Evolutionary conservation across 2,113 vertebrate genomes (phyloP), one percentile per base, ranked within the genome.

Genomic region (Salminus brasiliensis): DNA sequence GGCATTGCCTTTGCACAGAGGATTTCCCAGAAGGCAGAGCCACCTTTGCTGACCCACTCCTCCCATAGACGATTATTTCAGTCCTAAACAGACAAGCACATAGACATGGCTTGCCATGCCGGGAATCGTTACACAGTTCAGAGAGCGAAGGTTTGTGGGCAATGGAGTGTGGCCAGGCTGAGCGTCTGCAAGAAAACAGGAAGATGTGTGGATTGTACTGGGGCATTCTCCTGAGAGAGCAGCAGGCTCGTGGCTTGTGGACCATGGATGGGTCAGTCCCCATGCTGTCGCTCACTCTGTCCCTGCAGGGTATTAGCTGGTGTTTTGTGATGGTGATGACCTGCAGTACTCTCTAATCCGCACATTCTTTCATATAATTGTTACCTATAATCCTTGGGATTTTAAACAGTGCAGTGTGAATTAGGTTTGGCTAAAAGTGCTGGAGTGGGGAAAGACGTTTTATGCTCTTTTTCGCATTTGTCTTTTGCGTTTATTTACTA

Each of bases 321-420:
- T 72, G 49, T 69, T 60, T 71, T 68, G 62, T 62, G 45, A 71
- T 53, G 45, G 36, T 73, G 72, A 73, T 73, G 67, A 76, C 52
- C 72, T 80, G 70, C 34, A n/a, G 69, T 6, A 55, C 43, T 43
- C 29, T 27, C 77, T 80, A 82, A 85, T 79, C 74, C 72, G 47
- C n/a, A 4, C 4, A 49, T 75, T 76, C 62, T 69, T 80, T 77
- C 77, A 69, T 63, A 70, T 82, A 79, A 85, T 81, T 85, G 76
- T 82, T 72, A 78, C 47, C 76, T 32, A 74, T 82, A 82, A 85
- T 85, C 76, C 80, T 16, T 18, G 7, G 76, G 60, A 81, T 79
- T 82, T 79, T 79, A 72, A 79, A 76, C 62, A 70, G 76, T 49
- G 75, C 59, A 43, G 36, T 57, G 39, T 66, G 60, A 72, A 72